Conservation (phyloP, 2,888 invertebrate species). For the Ophraella communa region DNA sequence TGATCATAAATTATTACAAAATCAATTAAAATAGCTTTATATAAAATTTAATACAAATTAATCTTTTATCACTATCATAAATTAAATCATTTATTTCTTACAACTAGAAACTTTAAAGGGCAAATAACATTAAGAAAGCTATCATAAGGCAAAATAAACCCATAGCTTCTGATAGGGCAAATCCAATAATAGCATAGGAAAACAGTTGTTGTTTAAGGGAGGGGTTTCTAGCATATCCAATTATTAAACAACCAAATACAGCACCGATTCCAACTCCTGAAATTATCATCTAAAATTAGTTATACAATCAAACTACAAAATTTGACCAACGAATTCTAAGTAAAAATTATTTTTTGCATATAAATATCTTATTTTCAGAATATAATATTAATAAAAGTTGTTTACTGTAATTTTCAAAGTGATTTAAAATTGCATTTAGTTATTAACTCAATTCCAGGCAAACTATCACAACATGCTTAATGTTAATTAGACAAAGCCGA, state of each 20-base stretch:
- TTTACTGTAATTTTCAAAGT: no score
- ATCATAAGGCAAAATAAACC: constrained; percentile 99
- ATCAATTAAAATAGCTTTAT: background rate
- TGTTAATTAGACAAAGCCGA: no score
- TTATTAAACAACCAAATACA: constrained; percentile 95
- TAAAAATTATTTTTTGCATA: background rate
- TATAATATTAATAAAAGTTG: no score
- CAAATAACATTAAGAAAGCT: constrained; percentile 96
- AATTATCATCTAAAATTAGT: constrained; percentile 36
- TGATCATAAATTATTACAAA: background rate
- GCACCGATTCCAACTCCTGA: constrained; percentile 96
- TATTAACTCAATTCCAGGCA: no score
- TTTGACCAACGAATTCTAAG: constrained; percentile 25
- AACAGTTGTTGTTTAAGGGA: constrained; percentile 97
- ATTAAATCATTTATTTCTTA: constrained; percentile 38
- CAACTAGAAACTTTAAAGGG: constrained; percentile 78
- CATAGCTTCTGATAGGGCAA: constrained; percentile 98
- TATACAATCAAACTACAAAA: background rate
- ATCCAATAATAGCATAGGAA: constrained; percentile 96
- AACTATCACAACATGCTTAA: no score
- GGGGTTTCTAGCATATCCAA: constrained; percentile 96
- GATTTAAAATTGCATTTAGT: no score
- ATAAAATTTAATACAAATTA: constrained; percentile 8
- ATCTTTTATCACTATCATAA: constrained; percentile 23
- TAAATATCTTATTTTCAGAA: no score